Conservation (phyloP, 2,113 vertebrate species). For the Polyodon spathula region DNA sequence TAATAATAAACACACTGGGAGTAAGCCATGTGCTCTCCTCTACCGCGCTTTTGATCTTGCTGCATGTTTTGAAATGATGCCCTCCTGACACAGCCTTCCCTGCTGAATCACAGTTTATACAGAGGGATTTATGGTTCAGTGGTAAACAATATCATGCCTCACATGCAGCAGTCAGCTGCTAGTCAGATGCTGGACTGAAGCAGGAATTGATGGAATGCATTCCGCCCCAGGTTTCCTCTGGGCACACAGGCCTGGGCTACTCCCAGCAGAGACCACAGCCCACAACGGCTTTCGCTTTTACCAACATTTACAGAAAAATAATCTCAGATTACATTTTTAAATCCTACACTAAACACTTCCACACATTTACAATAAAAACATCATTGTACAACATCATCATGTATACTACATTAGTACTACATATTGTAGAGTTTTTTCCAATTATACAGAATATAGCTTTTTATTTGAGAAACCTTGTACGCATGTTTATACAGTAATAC, state of each 20-base stretch:
- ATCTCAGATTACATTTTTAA: not conserved
- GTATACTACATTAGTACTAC: no score
- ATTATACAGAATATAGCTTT: no score
- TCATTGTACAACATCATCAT: no score
- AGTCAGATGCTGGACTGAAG: constrained; percentile 29
- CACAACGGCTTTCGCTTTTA: not conserved
- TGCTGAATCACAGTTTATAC: not conserved
- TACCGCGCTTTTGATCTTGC: no score
- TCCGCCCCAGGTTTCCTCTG: not conserved
- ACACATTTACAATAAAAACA: no score
- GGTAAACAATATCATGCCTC: not conserved
- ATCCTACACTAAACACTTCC: no score
- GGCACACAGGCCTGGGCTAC: constrained; percentile 26
- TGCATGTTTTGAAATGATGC: not conserved
- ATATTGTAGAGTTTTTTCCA: no score
- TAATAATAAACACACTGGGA: no score
- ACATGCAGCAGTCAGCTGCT: constrained; percentile 11
- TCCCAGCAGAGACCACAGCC: constrained; percentile 4
- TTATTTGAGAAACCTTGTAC: no score
- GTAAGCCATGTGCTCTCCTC: no score
- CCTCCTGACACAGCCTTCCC: not conserved
- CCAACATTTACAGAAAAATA: no score
- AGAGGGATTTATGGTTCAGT: not conserved
- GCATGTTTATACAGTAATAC: no score
- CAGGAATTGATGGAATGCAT: constrained; percentile 21